Base-by-base conservation (phyloP, 1,140 invertebrate species). In the Cardiocondyla obscurior region DNA sequence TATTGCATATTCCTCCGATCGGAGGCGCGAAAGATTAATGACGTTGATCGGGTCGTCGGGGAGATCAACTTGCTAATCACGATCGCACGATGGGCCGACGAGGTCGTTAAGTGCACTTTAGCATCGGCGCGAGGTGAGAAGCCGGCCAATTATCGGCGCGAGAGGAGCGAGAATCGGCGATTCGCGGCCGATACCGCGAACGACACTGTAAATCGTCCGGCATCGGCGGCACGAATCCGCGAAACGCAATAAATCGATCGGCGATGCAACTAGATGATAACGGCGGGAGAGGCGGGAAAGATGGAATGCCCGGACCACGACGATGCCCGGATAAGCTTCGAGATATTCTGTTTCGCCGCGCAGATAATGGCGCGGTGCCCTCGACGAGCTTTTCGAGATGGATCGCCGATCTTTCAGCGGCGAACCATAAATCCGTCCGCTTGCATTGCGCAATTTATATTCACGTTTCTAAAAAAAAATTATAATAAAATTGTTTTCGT, bases 161-260 rank as follows among this genome's bases (percentile, higher is more conserved):
- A 60, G 39, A 60, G 28, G 28, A 44, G 55, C 36, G 72, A 46
- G 33, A 19, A 42, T 65, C 74, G 22, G 22, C 60, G 74, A 57
- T 76, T 76, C 19, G 30, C 16, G 53, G 25, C 58, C 3, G 73
- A 65, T 77, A 77, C 6, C 74, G 33, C 46, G 33, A 53, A 42
- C 60, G 60, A 79, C 46, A 79, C 60, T 55, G 60, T 67, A 79
- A 67, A 79, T 79, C 62, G 33, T 67, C 36, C 25, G 10, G 51
- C 12, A 14, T n/a, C 25, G 55, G 72, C 33, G 10, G 30, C 3
- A 62, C 8, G 60, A 77, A 77, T 77, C 16, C 73, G 33, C 33
- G 62, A 79, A 67, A 79, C 7, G 58, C 74, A 67, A 79, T 79
- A 79, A 79, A 67, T 79, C 74, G 62, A 79, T 79, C 74, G 53